Evolutionary conservation across 1,140 invertebrate species (phyloP), one percentile per base, ranked within the genome.

Genomic region (Heliconius melpomene): DNA sequence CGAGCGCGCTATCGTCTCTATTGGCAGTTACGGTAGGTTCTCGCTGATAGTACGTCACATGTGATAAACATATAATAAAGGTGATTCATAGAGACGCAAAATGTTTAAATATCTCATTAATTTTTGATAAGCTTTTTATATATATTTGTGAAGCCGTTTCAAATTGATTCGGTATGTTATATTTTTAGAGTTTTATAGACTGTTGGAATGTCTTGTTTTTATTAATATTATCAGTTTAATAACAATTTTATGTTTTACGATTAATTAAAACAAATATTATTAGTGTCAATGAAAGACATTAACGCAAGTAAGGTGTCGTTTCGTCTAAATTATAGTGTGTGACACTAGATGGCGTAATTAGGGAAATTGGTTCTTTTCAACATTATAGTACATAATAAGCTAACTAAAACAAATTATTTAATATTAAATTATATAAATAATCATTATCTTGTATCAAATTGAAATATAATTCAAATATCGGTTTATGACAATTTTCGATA

Each of bases 1-100:
- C 88, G 91, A 88, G 79, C 86, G 75, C 81, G 81, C 93, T 94
- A 91, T 90, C 87, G 85, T 86, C 89, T 93, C 91, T 92, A 93
- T 92, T 91, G 91, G 86, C 85, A 88, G 78, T 89, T 90, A 89
- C 86, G 89, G 87, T 88, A 46, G 40, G 40, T 90, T 91, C 80
- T 85, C 85, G 84, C 81, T 82, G 81, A 82, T 77, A 83, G 79
- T 72, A 80, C 80, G 83, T 84, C 79, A 84, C 85, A 85, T 73
- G 82, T 83, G 87, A 90, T 87, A 85, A 84, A 84, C 85, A 85
- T 73, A 81, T 83, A 86, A 90, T 87, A 85, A 84, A 88, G 86
- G 80, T 89, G 83, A 91, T 85, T 91, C 80, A 89, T 85, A 86
- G 82, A 81, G 46, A 78, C 29, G 75, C 73, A 75, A 78, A 57